Conservation (phyloP, 2,888 invertebrate species). For the Maniola hyperantus region DNA sequence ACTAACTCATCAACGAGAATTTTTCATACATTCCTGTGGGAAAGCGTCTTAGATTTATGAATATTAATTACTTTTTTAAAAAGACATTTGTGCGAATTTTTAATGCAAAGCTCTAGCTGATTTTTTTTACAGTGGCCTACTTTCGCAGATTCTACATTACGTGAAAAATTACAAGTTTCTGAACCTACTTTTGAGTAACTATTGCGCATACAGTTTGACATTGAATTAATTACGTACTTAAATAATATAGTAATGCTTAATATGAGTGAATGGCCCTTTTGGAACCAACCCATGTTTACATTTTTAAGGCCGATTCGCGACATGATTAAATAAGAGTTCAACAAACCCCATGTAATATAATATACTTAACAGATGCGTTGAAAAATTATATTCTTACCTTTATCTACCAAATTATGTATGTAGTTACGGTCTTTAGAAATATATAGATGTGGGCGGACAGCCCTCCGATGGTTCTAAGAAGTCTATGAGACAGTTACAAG, state of each 20-base stretch:
- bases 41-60: conserved; percentile 25
- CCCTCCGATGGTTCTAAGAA: conserved; percentile 24
- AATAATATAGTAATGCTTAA: too few species aligned
- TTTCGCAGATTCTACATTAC: neutral
- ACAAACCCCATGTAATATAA: too few species aligned
- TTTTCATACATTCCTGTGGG: conserved; percentile 22
- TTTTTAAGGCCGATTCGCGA: too few species aligned
- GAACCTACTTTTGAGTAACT: too few species aligned
- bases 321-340: too few species aligned
- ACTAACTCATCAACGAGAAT: neutral
- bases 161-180: too few species aligned
- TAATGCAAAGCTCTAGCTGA: neutral
- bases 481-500: conserved; percentile 22
- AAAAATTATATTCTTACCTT: neutral
- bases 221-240: too few species aligned
- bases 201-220: too few species aligned
- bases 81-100: conserved; percentile 22
- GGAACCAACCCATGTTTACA: too few species aligned
- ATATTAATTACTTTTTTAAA: conserved; percentile 32
- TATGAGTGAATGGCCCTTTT: too few species aligned
- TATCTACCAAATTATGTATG: neutral
- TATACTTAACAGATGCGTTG: too few species aligned
- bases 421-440: neutral
- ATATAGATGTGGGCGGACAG: conserved; percentile 44
- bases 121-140: neutral